Base-by-base conservation (phyloP, 2,888 invertebrate species). In the Andrena minutula region DNA sequence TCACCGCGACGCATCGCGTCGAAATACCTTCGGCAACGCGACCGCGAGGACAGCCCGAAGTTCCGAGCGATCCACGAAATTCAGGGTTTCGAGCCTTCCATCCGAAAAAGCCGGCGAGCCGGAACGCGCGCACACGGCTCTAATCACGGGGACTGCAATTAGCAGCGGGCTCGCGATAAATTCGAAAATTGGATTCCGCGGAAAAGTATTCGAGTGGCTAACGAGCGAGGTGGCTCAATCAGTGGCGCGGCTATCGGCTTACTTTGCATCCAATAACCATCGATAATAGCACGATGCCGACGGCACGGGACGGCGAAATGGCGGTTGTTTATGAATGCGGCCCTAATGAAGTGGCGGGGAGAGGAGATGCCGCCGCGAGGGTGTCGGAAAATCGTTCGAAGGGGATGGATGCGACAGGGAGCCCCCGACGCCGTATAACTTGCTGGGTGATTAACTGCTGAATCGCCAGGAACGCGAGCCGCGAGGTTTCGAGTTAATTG, bases 361-460 rank as follows among this genome's bases (percentile, higher is more conserved):
- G 77, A 6, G n/a, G 53, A 16, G 20, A 6, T 16, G 41, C 41
- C 41, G 28, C n/a, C n/a, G 61, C 68, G n/a, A 63, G 23, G 56
- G 20, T 23, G 56, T 4, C 56, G 56, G 56, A 23, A 56, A 56
- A 56, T 16, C 1, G 28, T 35, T 49, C 41, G 66, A 72, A 70
- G 82, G 75, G 79, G 72, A 78, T 79, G 75, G 72, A 81, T 76
- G 81, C 53, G 75, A 84, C 78, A 79, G 58, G 63, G 79, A 66
- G 65, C 66, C 74, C 74, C 49, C 79, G 74, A 76, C 81, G 85
- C 79, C 84, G 83, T 83, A 80, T 86, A 87, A 88, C 87, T 88
- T 88, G 79, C 87, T 73, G 79, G 76, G 85, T 84, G 88, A 88
- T 88, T 88, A 88, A 88, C 87, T 87, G 78, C 85, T 79, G 88